phyloP scores from a whole-genome alignment of 2,797 vertebrate species.

The Tympanoctomys barrerae region DNA sequence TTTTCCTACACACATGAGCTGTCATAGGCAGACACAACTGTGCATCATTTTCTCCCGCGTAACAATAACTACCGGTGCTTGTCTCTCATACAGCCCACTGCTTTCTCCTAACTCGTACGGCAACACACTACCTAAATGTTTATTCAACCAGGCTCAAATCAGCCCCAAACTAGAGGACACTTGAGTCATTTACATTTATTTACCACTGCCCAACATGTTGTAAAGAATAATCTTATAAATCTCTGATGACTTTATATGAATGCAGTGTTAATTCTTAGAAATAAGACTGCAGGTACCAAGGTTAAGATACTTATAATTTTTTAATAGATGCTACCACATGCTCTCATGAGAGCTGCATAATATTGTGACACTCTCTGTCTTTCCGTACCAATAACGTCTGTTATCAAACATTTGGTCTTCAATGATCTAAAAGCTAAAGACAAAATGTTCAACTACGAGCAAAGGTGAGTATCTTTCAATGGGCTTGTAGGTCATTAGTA shows the following conservation, averaged over 20 bases:
- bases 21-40: not conserved
- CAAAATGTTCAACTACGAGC: not conserved
- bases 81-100: not conserved
- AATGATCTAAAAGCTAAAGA: not conserved
- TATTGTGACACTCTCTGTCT: not conserved
- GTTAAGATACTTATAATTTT: conserved; percentile 26
- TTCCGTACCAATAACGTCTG: not conserved
- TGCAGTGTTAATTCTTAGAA: conserved; percentile 18
- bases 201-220: not conserved
- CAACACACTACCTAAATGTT: not conserved
- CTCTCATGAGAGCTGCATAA: not conserved
- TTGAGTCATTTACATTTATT: conserved; percentile 18
- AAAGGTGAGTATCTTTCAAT: not conserved
- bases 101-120: not conserved
- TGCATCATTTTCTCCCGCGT: not conserved
- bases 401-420: conserved; percentile 12
- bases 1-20: not conserved
- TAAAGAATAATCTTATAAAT: not conserved
- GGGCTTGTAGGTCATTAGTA: not conserved
- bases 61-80: not conserved
- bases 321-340: not conserved
- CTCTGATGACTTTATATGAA: not conserved
- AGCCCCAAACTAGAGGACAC: not conserved
- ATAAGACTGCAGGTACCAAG: not conserved
- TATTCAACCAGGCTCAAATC: not conserved